Percentiles rank a stretch among this genome's conserved stretches.
phyloP scores from a whole-genome alignment of 2,113 vertebrate genomes.

The Alligator sinensis region DNA sequence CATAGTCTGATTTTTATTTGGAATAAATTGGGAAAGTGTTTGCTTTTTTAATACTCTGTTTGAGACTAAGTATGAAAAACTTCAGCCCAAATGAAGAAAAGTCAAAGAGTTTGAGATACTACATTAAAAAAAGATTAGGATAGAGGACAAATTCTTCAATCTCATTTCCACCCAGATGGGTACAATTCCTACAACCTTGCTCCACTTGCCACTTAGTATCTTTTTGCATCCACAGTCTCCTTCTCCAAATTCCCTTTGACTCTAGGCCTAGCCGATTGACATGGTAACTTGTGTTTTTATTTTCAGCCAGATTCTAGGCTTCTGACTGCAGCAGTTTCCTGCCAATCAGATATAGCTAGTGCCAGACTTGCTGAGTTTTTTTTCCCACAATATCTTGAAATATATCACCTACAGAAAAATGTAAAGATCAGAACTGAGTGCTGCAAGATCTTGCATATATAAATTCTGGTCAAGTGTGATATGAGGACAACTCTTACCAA shows the following conservation, averaged over 20 bases:
- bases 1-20: neutral
- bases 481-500: neutral
- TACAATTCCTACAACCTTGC: neutral
- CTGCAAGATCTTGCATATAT: neutral
- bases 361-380: neutral
- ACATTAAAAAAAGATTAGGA: neutral
- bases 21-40: neutral
- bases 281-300: neutral
- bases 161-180: neutral
- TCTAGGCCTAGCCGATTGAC: neutral
- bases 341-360: neutral
- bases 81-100: neutral
- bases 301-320: neutral
- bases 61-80: neutral
- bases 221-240: neutral
- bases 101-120: neutral
- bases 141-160: neutral
- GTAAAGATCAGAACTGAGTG: neutral
- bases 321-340: neutral
- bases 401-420: neutral
- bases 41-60: neutral
- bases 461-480: neutral
- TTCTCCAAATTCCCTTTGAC: neutral
- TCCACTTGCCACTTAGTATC: neutral
- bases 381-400: neutral